A percentile compares a stretch with the other conserved stretches of the same genome.
phyloP scores from a whole-genome alignment of 2,888 invertebrate genomes.

The Mesoligia furuncula region DNA sequence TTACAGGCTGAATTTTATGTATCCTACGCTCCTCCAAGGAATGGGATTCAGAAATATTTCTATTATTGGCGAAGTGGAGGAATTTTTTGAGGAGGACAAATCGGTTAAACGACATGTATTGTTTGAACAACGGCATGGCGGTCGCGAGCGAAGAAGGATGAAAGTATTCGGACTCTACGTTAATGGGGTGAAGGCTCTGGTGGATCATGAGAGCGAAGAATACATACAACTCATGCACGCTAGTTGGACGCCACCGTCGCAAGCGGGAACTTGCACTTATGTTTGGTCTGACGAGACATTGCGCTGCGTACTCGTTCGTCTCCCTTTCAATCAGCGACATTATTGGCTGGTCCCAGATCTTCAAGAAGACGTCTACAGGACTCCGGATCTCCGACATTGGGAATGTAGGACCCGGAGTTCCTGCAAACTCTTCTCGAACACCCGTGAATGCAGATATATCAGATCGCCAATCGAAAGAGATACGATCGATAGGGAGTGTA shows the following conservation, averaged over 20 bases:
- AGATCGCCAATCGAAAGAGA: not conserved
- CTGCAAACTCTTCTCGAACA: constrained; percentile 6
- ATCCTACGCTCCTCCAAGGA: not conserved
- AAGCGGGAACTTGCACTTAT: not conserved
- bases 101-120: not conserved
- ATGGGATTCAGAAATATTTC: not conserved
- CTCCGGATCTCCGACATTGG: not conserved
- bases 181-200: not conserved
- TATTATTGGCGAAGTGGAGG: not conserved
- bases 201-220: not conserved
- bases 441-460: not conserved
- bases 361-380: constrained; percentile 2
- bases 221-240: not conserved
- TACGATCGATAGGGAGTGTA: too few relatives aligned
- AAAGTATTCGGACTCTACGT: not conserved
- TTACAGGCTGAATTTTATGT: not conserved
- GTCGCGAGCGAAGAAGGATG: not conserved
- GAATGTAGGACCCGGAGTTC: constrained; percentile 7
- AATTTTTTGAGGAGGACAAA: not conserved
- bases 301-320: not conserved
- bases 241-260: not conserved
- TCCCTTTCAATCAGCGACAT: constrained; percentile 1
- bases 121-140: not conserved
- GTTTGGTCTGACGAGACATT: not conserved
- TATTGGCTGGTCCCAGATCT: not conserved